These are phyloP conservation scores for Calameuta idolon DNA, from an alignment of 2,888 invertebrate genomes.

Conservation along the genomic window DNA sequence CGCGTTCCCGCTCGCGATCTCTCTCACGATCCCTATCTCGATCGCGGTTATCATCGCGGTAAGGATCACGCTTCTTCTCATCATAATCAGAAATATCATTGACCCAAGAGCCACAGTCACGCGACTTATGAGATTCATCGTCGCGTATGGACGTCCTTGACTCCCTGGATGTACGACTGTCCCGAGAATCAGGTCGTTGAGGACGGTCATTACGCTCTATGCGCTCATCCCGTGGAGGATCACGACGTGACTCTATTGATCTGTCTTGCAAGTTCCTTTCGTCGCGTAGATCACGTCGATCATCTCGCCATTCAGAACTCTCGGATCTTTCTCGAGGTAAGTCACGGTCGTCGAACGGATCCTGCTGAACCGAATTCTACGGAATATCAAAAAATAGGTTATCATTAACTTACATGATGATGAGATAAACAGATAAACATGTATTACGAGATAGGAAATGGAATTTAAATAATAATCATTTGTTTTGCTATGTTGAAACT, in stretches of 20 bases:
- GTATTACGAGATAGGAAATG: background rate
- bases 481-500: conserved; percentile 21
- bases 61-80: conserved; percentile 60
- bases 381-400: background rate
- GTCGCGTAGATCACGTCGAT: conserved; percentile 47
- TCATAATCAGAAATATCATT: conserved; percentile 62
- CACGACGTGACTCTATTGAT: conserved; percentile 48
- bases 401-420: conserved; percentile 1
- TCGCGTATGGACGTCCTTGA: conserved; percentile 65
- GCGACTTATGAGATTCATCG: conserved; percentile 53
- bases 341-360: conserved; percentile 51
- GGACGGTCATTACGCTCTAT: conserved; percentile 68
- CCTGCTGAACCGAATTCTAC: conserved; percentile 39
- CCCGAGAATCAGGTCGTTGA: conserved; percentile 72
- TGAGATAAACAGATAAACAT: background rate
- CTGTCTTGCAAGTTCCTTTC: conserved; percentile 47
- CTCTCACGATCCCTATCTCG: conserved; percentile 45
- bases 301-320: conserved; percentile 57
- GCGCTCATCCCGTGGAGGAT: conserved; percentile 47
- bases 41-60: conserved; percentile 57
- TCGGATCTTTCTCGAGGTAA: conserved; percentile 42
- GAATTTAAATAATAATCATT: background rate
- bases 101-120: conserved; percentile 58
- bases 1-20: conserved; percentile 50
- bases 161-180: conserved; percentile 71